Conservation (phyloP, 2,888 invertebrate genomes). For the Branchinecta sandiegonensis region DNA sequence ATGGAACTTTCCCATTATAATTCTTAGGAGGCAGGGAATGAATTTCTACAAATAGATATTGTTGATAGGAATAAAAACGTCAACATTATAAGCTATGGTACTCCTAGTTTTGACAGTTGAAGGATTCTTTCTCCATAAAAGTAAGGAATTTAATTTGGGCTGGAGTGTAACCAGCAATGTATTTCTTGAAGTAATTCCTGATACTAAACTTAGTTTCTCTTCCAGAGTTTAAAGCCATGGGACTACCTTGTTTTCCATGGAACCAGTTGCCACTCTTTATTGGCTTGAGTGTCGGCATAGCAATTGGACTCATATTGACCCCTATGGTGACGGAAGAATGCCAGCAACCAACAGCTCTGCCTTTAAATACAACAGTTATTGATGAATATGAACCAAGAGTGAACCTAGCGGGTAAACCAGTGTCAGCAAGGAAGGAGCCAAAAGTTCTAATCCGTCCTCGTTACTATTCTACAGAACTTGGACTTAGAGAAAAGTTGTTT, state of each 20-base stretch:
- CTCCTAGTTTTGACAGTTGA: too few species aligned
- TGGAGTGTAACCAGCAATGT: too few species aligned
- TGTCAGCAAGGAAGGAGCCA: conserved; percentile 37
- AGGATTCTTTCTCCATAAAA: too few species aligned
- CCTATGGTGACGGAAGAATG: conserved; percentile 32
- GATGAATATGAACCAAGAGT: conserved; percentile 39
- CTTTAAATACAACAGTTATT: conserved; percentile 7
- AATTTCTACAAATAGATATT: too few species aligned
- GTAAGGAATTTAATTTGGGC: too few species aligned
- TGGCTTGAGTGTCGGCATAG: conserved; percentile 43
- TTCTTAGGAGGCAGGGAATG: too few species aligned
- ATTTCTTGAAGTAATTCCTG: too few species aligned
- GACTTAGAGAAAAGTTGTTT: conserved; percentile 74
- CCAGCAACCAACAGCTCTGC: background rate
- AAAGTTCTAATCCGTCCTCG: conserved; percentile 63
- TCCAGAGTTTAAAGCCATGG: too few species aligned
- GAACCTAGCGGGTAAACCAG: conserved; percentile 38
- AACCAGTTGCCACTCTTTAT: conserved; percentile 38
- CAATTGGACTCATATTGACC: conserved; percentile 41
- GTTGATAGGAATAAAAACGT: too few species aligned
- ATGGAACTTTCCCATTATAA: too few species aligned
- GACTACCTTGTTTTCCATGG: background rate
- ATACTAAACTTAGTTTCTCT: too few species aligned
- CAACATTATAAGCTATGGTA: too few species aligned
- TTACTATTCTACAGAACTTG: conserved; percentile 88